These are phyloP conservation scores for Peromyscus maniculatus DNA, from an alignment of 2,113 vertebrate genomes.

Conservation along the genomic window DNA sequence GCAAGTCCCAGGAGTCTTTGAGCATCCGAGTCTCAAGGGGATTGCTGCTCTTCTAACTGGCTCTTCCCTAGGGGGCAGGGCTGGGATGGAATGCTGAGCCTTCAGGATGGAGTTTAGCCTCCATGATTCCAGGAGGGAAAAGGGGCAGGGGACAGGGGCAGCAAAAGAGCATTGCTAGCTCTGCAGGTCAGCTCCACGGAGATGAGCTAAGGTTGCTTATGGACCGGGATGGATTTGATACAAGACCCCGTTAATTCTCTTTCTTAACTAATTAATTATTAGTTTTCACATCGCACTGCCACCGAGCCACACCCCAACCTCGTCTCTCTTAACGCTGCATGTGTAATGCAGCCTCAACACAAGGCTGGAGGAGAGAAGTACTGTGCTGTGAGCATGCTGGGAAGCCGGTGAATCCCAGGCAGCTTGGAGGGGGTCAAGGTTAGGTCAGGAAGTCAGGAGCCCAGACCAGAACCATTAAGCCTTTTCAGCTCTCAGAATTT, in stretches of 20 bases:
- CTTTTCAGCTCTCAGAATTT: neutral
- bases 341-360: neutral
- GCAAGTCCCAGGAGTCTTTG: neutral
- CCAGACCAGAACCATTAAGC: neutral
- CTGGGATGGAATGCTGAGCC: neutral
- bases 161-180: neutral
- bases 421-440: neutral
- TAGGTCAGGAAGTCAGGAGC: neutral
- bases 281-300: neutral
- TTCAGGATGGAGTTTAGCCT: neutral
- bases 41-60: neutral
- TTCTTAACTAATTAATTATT: neutral
- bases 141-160: rapidly evolving
- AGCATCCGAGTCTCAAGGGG: neutral
- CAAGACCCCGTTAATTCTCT: too few relatives aligned
- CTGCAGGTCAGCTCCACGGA: too few relatives aligned
- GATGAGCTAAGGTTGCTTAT: neutral
- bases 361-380: neutral
- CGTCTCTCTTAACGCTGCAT: neutral
- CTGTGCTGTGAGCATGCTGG: neutral
- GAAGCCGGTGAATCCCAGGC: neutral
- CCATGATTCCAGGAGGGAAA: neutral
- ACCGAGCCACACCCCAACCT: neutral
- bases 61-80: rapidly evolving
- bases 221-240: neutral